Percentiles rank a stretch among this genome's conserved stretches.
phyloP scores from a whole-genome alignment of 1,140 invertebrate species.

The Drosophila obscura region DNA sequence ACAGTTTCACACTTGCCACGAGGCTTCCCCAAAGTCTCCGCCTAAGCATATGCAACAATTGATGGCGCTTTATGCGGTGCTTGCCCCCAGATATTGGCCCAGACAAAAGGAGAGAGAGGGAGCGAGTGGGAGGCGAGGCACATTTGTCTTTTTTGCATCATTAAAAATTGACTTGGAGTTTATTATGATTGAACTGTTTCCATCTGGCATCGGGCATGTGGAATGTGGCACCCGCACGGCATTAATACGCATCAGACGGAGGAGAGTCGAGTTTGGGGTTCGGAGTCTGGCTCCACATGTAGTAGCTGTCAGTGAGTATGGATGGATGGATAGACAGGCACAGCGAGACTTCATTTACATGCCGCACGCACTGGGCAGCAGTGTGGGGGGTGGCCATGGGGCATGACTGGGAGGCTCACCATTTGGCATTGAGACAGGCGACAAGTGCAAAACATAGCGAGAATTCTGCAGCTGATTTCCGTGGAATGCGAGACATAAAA shows the following conservation, averaged over 20 bases:
- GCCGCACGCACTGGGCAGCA: constrained; percentile 25
- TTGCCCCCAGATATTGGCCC: constrained; percentile 8
- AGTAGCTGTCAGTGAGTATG: constrained; percentile 2
- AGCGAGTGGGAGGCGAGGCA: too few species aligned
- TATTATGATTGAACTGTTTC: constrained; percentile 77
- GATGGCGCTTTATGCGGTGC: constrained; percentile 28
- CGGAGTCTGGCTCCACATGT: constrained; percentile 9
- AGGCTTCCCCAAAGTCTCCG: background rate
- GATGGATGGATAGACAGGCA: constrained; percentile 16
- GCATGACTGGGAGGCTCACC: too few species aligned
- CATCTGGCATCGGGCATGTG: constrained; percentile 58
- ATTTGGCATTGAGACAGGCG: too few species aligned
- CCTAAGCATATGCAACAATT: constrained; percentile 43
- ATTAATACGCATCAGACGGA: constrained; percentile 64
- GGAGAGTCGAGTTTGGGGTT: background rate
- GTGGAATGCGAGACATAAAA: too few species aligned
- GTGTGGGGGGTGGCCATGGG: too few species aligned
- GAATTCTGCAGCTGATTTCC: too few species aligned
- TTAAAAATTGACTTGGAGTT: constrained; percentile 68
- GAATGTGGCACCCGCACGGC: constrained; percentile 58
- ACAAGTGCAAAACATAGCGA: too few species aligned
- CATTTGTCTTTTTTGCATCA: constrained; percentile 57
- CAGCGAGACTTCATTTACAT: constrained; percentile 51
- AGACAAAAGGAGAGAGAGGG: background rate
- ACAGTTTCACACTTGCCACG: constrained; percentile 39